phyloP scores from a whole-genome alignment of 2,888 invertebrate genomes.

The Nasonia oneida region DNA sequence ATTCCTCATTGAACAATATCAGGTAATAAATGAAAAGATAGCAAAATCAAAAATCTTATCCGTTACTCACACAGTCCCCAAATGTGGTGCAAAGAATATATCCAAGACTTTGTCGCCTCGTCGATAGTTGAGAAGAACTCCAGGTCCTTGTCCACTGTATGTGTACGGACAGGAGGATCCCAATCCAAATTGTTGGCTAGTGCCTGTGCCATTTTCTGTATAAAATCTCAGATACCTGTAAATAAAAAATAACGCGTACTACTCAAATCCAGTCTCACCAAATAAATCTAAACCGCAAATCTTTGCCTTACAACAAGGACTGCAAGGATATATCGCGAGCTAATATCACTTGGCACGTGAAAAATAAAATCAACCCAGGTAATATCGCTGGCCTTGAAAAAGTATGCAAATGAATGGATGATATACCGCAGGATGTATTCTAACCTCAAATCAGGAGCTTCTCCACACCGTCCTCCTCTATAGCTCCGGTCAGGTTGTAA shows the following conservation, averaged over 20 bases:
- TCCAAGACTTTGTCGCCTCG: conserved; percentile 71
- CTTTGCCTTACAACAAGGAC: background rate
- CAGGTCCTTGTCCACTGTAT: conserved; percentile 62
- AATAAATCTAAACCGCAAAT: background rate
- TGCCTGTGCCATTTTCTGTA: conserved; percentile 42
- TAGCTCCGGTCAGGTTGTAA: background rate
- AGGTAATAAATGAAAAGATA: background rate
- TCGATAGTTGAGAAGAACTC: conserved; percentile 70
- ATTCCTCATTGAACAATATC: background rate
- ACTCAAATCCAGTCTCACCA: background rate
- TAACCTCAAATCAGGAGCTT: conserved; percentile 51
- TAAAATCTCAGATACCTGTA: conserved; percentile 6
- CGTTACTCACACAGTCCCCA: conserved; percentile 73
- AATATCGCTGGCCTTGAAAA: conserved; percentile 33
- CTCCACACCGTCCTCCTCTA: background rate
- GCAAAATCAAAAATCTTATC: background rate
- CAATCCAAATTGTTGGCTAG: background rate
- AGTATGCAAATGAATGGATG: background rate
- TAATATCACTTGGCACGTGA: background rate
- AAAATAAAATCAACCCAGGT: background rate
- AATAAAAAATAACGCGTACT: background rate
- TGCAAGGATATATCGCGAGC: background rate
- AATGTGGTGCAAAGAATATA: conserved; percentile 70
- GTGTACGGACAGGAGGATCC: conserved; percentile 35
- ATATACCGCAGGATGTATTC: background rate